These are phyloP conservation scores for Leistus spinibarbis DNA, from an alignment of 2,888 invertebrate species.

Conservation along the genomic window DNA sequence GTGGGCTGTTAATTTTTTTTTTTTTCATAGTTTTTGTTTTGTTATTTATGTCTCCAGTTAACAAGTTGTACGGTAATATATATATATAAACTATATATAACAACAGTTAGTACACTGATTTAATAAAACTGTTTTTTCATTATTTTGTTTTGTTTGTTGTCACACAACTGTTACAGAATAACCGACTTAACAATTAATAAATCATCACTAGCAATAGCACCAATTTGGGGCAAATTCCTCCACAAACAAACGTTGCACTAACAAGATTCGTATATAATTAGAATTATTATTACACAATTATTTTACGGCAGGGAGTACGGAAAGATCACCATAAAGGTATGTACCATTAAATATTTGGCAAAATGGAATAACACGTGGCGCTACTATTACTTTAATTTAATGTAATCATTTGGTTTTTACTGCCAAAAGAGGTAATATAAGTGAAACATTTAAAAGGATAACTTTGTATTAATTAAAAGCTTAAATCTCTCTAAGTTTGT, in stretches of 20 bases:
- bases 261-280: constrained; percentile 13
- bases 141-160: constrained; percentile 15
- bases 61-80: neutral
- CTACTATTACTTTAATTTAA: neutral
- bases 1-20: neutral
- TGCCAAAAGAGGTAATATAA: too few species aligned
- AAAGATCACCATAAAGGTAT: constrained; percentile 11
- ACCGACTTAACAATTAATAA: constrained; percentile 32
- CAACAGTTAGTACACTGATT: neutral
- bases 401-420: neutral
- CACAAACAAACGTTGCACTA: constrained; percentile 15
- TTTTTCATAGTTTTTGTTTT: neutral
- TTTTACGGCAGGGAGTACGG: constrained; percentile 38
- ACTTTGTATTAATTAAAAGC: too few species aligned
- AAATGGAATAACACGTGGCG: neutral
- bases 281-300: constrained; percentile 28
- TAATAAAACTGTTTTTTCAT: constrained; percentile 24
- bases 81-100: constrained; percentile 1
- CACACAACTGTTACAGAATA: constrained; percentile 15
- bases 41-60: neutral
- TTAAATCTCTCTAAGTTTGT: too few species aligned
- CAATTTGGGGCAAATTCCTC: constrained; percentile 32
- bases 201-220: constrained; percentile 39
- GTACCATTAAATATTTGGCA: constrained; percentile 8
- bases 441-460: too few species aligned